Percentiles rank a stretch among this genome's conserved stretches.
phyloP scores from a whole-genome alignment of 2,888 invertebrate species.

The Lasioglossum morio region DNA sequence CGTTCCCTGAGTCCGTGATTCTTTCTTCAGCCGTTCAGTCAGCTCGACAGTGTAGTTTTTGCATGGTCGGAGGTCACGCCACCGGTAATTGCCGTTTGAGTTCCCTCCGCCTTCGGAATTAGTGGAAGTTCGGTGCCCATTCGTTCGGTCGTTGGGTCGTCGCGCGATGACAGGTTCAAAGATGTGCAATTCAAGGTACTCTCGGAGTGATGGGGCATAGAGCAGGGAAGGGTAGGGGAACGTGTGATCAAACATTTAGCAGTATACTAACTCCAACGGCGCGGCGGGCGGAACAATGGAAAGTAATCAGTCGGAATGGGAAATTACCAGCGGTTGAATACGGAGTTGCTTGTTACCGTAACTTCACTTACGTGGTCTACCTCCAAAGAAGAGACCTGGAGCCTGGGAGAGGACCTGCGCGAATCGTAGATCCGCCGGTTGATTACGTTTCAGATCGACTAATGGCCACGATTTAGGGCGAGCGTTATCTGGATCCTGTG shows the following conservation, averaged over 20 bases:
- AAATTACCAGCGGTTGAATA: slow-evolving; percentile 14
- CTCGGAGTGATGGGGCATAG: not conserved
- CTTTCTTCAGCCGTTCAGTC: not conserved
- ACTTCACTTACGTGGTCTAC: slow-evolving; percentile 27
- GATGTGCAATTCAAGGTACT: not conserved
- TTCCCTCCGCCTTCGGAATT: not conserved
- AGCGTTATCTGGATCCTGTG: slow-evolving; percentile 4
- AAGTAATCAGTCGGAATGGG: slow-evolving; percentile 28
- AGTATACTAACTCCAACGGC: not conserved
- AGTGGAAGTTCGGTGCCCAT: not conserved
- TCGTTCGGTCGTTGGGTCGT: not conserved
- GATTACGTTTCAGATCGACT: slow-evolving; percentile 39
- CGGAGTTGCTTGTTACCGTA: slow-evolving; percentile 15
- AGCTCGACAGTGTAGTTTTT: not conserved
- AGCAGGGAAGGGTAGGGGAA: not conserved
- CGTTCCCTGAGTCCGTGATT: not conserved
- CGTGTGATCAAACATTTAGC: slow-evolving; percentile 17
- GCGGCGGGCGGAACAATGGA: not conserved
- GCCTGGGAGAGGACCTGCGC: not conserved
- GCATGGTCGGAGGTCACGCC: not conserved
- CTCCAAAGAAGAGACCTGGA: slow-evolving; percentile 26
- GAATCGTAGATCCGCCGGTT: slow-evolving; percentile 15
- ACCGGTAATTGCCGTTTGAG: not conserved
- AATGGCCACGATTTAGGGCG: slow-evolving; percentile 27
- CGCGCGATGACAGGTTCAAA: not conserved